Conservation (phyloP, 2,797 vertebrate species). For the Pelochelys cantorii region DNA sequence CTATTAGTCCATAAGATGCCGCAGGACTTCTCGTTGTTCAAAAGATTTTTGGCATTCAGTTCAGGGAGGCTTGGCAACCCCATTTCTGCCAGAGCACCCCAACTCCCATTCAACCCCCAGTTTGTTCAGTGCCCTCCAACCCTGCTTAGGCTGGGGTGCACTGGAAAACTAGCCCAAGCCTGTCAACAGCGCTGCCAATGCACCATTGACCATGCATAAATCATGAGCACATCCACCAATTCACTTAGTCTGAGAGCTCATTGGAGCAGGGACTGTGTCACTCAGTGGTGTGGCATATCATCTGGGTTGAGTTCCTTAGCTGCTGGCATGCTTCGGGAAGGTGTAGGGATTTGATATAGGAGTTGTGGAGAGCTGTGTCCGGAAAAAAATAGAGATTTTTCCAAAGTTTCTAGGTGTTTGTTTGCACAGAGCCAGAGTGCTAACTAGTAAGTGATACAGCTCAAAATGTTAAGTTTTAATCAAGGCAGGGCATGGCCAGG, state of each 20-base stretch:
- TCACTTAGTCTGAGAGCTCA: background rate
- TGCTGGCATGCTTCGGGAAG: background rate
- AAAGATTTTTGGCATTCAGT: no score
- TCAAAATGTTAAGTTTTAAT: background rate
- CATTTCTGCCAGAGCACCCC: background rate
- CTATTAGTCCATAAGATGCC: no score
- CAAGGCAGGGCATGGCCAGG: background rate
- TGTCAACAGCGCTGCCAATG: background rate
- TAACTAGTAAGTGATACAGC: background rate
- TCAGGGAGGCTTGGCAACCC: no score
- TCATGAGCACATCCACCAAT: background rate
- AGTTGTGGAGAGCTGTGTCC: no score
- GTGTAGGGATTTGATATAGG: no score
- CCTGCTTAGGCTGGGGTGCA: no score
- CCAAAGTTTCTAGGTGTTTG: background rate
- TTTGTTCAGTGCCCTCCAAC: no score
- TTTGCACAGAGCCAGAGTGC: background rate
- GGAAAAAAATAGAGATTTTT: no score
- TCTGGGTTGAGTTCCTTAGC: background rate
- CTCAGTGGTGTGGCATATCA: background rate
- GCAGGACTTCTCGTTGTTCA: no score
- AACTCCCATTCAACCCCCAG: background rate
- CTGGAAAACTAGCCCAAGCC: no score
- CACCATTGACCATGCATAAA: background rate
- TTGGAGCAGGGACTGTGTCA: background rate